These are phyloP conservation scores for Stichodactyla helianthus DNA, from an alignment of 64 coral and sea anemone species.

Conservation along the genomic window DNA sequence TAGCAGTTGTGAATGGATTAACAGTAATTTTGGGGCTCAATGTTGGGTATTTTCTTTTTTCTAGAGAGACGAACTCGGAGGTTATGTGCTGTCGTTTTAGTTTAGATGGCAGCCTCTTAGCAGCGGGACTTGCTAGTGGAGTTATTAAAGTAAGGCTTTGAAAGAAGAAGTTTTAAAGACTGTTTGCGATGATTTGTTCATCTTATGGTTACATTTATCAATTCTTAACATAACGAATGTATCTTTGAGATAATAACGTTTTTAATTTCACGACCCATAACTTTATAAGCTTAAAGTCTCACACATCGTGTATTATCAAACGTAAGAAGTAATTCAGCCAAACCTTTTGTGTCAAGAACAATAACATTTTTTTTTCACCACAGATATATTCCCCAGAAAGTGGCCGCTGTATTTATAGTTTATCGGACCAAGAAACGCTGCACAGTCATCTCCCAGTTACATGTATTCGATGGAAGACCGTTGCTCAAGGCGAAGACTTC, in stretches of 20 bases:
- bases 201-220: no score
- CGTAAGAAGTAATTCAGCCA: neutral
- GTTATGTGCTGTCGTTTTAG: slow-evolving; percentile 99
- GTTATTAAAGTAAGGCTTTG: slow-evolving; percentile 61
- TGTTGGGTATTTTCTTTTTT: neutral
- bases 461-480: slow-evolving; percentile 84
- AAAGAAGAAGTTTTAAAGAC: neutral
- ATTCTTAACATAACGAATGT: neutral
- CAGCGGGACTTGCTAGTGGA: slow-evolving; percentile 83
- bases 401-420: slow-evolving; percentile 76
- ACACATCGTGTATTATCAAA: neutral
- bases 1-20: neutral
- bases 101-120: slow-evolving; percentile 66
- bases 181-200: neutral
- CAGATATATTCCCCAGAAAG: slow-evolving; percentile 83
- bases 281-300: neutral
- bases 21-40: neutral
- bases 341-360: neutral
- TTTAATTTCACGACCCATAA: neutral
- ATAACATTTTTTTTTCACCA: slow-evolving; percentile 5
- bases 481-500: slow-evolving; percentile 47
- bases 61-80: slow-evolving; percentile 88
- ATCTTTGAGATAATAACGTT: neutral
- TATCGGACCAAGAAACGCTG: slow-evolving; percentile 84
- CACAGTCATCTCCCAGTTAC: slow-evolving; percentile 85